These are phyloP conservation scores for Andinoacara biseriatus DNA, from an alignment of 2,113 vertebrate species.

Conservation along the genomic window DNA sequence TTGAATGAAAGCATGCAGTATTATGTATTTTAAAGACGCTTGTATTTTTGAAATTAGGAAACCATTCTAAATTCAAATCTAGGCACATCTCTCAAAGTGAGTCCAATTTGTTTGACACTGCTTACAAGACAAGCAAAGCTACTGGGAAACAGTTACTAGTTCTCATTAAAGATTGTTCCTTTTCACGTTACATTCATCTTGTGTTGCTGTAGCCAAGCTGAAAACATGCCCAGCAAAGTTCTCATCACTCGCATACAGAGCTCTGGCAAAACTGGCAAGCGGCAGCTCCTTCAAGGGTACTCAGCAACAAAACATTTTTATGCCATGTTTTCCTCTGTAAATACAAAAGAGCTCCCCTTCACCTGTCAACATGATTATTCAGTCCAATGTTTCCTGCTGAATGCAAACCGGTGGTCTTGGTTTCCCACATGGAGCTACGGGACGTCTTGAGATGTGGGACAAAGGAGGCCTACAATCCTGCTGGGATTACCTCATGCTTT, in stretches of 20 bases:
- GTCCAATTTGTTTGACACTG: constrained; percentile 54
- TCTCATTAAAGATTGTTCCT: constrained; percentile 75
- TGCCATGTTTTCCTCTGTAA: constrained; percentile 71
- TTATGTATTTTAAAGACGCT: constrained; percentile 35
- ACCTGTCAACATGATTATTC: constrained; percentile 74
- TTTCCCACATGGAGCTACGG: constrained; percentile 79
- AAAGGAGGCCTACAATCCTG: constrained; percentile 63
- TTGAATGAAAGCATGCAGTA: constrained; percentile 8
- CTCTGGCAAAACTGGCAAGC: constrained; percentile 70
- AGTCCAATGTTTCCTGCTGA: constrained; percentile 61
- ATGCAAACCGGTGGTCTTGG: constrained; percentile 63
- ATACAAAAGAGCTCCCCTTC: constrained; percentile 75
- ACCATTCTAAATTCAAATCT: constrained; percentile 23
- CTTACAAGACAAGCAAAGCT: constrained; percentile 48
- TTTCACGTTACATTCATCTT: constrained; percentile 67
- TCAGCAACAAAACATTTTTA: constrained; percentile 77
- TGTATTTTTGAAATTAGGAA: constrained; percentile 30
- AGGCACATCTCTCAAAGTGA: constrained; percentile 28
- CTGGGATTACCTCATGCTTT: constrained; percentile 77
- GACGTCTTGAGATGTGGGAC: constrained; percentile 70
- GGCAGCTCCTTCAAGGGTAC: constrained; percentile 70
- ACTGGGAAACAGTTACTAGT: constrained; percentile 65
- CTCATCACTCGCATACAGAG: constrained; percentile 71
- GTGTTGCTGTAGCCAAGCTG: constrained; percentile 58
- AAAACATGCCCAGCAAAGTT: constrained; percentile 71